phyloP scores from a whole-genome alignment of 1,140 invertebrate genomes.

The Chrysoperla carnea region DNA sequence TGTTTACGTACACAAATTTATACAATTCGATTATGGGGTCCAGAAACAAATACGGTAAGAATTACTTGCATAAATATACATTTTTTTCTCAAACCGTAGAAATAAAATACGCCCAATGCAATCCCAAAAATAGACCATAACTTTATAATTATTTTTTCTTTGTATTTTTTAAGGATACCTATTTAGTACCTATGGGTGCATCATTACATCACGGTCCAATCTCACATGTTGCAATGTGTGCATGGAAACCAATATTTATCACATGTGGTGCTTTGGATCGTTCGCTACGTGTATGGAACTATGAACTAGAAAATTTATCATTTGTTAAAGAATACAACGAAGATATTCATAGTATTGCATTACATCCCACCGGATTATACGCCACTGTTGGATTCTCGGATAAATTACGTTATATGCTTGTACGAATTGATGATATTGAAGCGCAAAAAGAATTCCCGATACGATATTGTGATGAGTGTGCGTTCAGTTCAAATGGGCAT shows the following conservation, averaged over 20 bases:
- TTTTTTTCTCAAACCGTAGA: too few relatives aligned
- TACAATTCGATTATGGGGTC: conserved; percentile 32
- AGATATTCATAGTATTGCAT: conserved; percentile 55
- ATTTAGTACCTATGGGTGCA: conserved; percentile 26
- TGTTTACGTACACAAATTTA: conserved; percentile 45
- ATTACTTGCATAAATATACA: neutral
- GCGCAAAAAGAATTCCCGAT: conserved; percentile 57
- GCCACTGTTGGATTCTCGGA: conserved; percentile 80
- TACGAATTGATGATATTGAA: conserved; percentile 75
- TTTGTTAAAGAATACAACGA: conserved; percentile 64
- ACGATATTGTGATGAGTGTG: conserved; percentile 44
- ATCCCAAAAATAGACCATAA: too few relatives aligned
- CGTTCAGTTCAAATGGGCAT: conserved; percentile 65
- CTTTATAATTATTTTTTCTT: too few relatives aligned
- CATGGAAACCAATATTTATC: conserved; percentile 77
- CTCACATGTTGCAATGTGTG: conserved; percentile 58
- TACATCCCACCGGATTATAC: conserved; percentile 75
- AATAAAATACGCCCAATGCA: too few relatives aligned
- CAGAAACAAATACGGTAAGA: conserved; percentile 16
- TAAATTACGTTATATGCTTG: conserved; percentile 68
- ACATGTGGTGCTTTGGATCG: conserved; percentile 65
- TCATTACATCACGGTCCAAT: conserved; percentile 65
- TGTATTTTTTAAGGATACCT: too few relatives aligned
- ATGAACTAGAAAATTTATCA: conserved; percentile 57
- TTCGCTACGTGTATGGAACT: conserved; percentile 79